These are phyloP conservation scores for Homalodisca vitripennis DNA, from an alignment of 1,140 invertebrate species.

Conservation along the genomic window DNA sequence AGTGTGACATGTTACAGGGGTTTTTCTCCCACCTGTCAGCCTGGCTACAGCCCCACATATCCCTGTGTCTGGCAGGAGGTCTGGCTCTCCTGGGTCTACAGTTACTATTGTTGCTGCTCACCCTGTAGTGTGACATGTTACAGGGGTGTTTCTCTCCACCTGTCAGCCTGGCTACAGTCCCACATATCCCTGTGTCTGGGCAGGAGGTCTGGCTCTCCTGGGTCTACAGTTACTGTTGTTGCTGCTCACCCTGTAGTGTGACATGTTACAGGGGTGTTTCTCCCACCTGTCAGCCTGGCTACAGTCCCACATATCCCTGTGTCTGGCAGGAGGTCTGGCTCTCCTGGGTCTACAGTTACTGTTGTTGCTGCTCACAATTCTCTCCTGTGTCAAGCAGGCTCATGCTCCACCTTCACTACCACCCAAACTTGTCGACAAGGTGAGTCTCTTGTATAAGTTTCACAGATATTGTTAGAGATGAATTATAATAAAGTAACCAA, in stretches of 20 bases:
- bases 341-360: constrained; percentile 67
- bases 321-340: constrained; percentile 63
- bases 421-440: constrained; percentile 10
- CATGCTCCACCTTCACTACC: constrained; percentile 7
- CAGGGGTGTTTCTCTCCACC: constrained; percentile 67
- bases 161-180: constrained; percentile 75
- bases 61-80: constrained; percentile 65
- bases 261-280: constrained; percentile 63
- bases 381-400: constrained; percentile 53
- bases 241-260: too few species aligned
- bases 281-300: constrained; percentile 73
- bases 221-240: constrained; percentile 67
- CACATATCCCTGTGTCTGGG: constrained; percentile 71
- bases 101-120: constrained; percentile 64
- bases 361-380: constrained; percentile 64
- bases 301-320: constrained; percentile 68
- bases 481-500: too few species aligned
- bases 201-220: constrained; percentile 61
- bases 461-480: background rate
- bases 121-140: constrained; percentile 57
- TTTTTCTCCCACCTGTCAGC: constrained; percentile 68
- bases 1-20: constrained; percentile 60
- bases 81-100: constrained; percentile 66
- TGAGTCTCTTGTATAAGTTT: background rate
- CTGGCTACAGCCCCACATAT: constrained; percentile 75